A percentile compares a stretch with the other conserved stretches of the same genome.
Evolutionary conservation across 2,113 vertebrate species (phyloP).

Genomic region (Tricholaema leucomelas): DNA sequence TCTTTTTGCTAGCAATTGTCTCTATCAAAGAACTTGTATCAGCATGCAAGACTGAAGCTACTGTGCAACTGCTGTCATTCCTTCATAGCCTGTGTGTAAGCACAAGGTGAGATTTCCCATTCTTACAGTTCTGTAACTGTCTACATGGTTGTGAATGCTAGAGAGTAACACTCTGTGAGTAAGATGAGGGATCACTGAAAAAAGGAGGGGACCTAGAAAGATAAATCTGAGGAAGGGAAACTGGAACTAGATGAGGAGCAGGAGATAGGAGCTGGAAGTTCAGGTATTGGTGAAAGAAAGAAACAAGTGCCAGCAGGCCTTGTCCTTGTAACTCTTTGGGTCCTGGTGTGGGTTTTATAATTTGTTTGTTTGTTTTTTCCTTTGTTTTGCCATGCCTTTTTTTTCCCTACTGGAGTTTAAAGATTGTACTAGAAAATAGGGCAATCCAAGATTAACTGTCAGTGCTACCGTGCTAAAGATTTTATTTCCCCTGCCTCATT

Average conservation of each 20-base stretch:
- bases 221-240: background rate
- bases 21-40: background rate
- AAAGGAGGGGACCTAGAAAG: background rate
- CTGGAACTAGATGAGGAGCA: background rate
- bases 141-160: accelerated
- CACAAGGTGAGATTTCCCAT: background rate
- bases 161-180: background rate
- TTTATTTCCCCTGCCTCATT: background rate
- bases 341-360: background rate
- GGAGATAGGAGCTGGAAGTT: background rate
- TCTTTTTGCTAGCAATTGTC: background rate
- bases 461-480: background rate
- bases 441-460: background rate
- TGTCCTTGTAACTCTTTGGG: background rate
- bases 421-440: background rate
- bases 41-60: background rate
- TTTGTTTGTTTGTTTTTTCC: accelerated
- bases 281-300: background rate
- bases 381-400: background rate
- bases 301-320: background rate
- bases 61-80: background rate
- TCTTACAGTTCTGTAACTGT: background rate
- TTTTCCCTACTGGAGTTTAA: background rate
- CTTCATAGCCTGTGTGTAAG: background rate
- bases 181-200: background rate